Evolutionary conservation across 2,113 vertebrate species (phyloP).

Genomic region (Puffinus mauretanicus): DNA sequence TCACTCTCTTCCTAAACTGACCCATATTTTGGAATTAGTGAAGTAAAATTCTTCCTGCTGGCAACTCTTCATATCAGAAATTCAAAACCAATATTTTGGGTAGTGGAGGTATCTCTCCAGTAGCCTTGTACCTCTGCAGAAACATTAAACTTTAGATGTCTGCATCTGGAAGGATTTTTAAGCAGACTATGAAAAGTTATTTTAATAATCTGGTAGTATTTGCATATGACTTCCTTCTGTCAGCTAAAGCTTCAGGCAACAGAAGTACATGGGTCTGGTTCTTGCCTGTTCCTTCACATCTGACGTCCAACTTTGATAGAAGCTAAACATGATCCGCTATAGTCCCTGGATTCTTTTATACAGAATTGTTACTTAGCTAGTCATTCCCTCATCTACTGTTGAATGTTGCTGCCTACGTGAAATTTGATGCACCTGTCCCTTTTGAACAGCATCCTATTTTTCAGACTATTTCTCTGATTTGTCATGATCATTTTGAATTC

Average conservation of each 20-base stretch:
- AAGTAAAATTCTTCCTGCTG: neutral
- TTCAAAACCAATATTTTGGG: neutral
- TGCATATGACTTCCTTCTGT: neutral
- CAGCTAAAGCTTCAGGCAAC: neutral
- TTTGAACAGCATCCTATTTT: neutral
- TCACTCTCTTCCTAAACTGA: neutral
- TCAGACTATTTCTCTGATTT: neutral
- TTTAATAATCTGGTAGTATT: neutral
- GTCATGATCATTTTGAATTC: neutral
- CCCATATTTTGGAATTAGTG: neutral
- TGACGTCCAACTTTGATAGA: neutral
- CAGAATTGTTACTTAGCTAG: neutral
- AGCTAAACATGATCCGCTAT: fast-evolving
- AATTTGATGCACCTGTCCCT: neutral
- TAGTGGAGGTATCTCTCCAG: neutral
- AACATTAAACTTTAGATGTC: neutral
- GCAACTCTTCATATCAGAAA: neutral
- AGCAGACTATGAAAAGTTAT: neutral
- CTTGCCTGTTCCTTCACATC: neutral
- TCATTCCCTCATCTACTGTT: neutral
- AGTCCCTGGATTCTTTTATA: neutral
- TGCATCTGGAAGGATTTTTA: neutral
- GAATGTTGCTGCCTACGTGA: neutral
- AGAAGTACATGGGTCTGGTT: neutral
- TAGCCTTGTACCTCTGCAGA: neutral